phyloP scores from a whole-genome alignment of 2,113 vertebrate species.

The Anseranas semipalmata region DNA sequence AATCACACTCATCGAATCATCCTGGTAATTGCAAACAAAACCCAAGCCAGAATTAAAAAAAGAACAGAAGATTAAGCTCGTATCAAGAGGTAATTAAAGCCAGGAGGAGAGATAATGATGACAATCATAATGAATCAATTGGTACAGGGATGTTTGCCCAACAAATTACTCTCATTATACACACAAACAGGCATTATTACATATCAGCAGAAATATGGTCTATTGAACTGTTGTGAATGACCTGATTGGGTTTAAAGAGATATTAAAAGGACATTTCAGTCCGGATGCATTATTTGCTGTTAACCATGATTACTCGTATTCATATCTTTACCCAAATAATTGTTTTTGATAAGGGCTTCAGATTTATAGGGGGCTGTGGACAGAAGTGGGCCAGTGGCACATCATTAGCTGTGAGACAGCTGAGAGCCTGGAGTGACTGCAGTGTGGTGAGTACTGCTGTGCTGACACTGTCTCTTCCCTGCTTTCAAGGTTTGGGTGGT shows the following conservation, averaged over 20 bases:
- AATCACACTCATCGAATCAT: background rate
- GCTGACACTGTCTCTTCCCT: background rate
- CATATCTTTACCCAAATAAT: slow-evolving; percentile 55
- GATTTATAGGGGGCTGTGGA: slow-evolving; percentile 43
- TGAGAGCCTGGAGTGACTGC: background rate
- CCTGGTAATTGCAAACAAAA: slow-evolving; percentile 18
- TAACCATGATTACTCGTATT: slow-evolving; percentile 8
- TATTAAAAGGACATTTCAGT: slow-evolving; percentile 62
- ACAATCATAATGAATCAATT: background rate
- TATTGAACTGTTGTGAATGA: background rate
- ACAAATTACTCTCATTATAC: slow-evolving; percentile 24
- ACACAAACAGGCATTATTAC: slow-evolving; percentile 11
- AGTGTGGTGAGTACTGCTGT: slow-evolving; percentile 22
- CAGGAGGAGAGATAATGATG: slow-evolving; percentile 19
- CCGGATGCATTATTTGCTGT: slow-evolving; percentile 21
- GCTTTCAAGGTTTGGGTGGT: background rate
- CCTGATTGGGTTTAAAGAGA: background rate
- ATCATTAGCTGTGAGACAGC: background rate
- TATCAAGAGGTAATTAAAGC: slow-evolving; percentile 54
- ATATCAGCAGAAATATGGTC: slow-evolving; percentile 30
- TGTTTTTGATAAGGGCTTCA: slow-evolving; percentile 55
- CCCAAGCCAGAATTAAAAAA: background rate
- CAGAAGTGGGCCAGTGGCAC: background rate
- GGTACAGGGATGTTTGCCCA: slow-evolving; percentile 59
- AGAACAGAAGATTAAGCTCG: slow-evolving; percentile 15